Evolutionary conservation across 2,888 invertebrate species (phyloP), one percentile per base, ranked within the genome.

Genomic region (Ephialtes manifestator): DNA sequence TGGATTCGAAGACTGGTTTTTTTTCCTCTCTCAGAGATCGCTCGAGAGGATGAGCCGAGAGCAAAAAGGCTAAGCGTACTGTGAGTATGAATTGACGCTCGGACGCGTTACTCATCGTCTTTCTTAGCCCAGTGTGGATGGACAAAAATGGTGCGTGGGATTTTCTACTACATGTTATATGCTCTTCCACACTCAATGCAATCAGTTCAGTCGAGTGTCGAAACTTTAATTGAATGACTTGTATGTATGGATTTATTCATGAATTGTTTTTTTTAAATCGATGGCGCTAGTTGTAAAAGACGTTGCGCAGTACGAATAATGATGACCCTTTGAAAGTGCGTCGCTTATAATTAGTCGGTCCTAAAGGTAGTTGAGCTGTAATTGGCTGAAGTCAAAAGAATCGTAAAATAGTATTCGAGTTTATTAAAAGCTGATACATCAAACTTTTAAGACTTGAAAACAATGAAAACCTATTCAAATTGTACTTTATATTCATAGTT

Each of bases 71-170:
- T 60, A 18, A 39, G 39, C 63, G 10, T 43, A 48, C 48, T 48
- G 46, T 11, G 43, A 11, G 43, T 60, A 24, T 18, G 60, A 51
- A 75, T 75, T 60, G 55, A 79, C 43, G 63, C 39, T 75, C 46
- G 18, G 46, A 63, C 60, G 71, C 39, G 11, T 80, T 84, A 84
- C 71, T 84, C 72, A 81, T 79, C 65, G 18, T 60, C 48, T 65
- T 67, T 35, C 58, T 58, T 48, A 35, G 70, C 46, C n/a, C 51
- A 15, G 18, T 28, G 31, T 24, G 55, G 24, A 67, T 80, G 53
- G 79, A 84, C 84, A 77, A 77, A 84, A 84, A 84, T 77, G 84
- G 84, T 72, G 72, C 84, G 84, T 84, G 84, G 84, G 84, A 84
- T 81, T 72, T 71, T 35, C 18, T 20, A 68, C n/a, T 55, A 58